Evolutionary conservation across 2,797 vertebrate genomes (phyloP).

Genomic region (Merluccius polli): DNA sequence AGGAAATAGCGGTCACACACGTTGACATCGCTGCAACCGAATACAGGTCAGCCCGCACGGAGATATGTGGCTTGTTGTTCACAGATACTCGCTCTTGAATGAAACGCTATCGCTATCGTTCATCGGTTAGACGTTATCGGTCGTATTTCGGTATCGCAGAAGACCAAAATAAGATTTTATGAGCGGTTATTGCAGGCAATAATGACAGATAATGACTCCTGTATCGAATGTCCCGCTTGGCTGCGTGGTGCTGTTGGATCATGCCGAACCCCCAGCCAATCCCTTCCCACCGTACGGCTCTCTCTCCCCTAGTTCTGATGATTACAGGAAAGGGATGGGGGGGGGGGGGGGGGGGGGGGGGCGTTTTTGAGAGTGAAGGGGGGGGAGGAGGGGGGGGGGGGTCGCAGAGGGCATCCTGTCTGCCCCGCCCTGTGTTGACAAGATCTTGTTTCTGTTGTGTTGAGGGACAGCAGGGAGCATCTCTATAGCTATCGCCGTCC

Average conservation of each 20-base stretch:
- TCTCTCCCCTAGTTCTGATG: conserved; percentile 38
- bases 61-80: no score
- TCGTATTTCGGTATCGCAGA: not conserved
- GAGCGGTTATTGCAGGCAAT: not conserved
- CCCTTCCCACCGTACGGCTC: not conserved
- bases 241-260: no score
- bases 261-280: not conserved
- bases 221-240: no score
- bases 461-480: conserved; percentile 30
- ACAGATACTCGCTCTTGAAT: not conserved
- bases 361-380: not conserved
- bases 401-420: conserved; percentile 49
- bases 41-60: not conserved
- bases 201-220: not conserved
- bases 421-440: conserved; percentile 62
- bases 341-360: conserved; percentile 40
- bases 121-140: not conserved
- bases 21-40: not conserved
- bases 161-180: not conserved
- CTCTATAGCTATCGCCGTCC: not conserved
- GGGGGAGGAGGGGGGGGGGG: conserved; percentile 43
- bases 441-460: conserved; percentile 58
- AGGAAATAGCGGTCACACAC: conserved; percentile 20
- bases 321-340: conserved; percentile 61
- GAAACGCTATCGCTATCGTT: not conserved